phyloP scores from a whole-genome alignment of 2,113 vertebrate species.

The Symphodus melops region DNA sequence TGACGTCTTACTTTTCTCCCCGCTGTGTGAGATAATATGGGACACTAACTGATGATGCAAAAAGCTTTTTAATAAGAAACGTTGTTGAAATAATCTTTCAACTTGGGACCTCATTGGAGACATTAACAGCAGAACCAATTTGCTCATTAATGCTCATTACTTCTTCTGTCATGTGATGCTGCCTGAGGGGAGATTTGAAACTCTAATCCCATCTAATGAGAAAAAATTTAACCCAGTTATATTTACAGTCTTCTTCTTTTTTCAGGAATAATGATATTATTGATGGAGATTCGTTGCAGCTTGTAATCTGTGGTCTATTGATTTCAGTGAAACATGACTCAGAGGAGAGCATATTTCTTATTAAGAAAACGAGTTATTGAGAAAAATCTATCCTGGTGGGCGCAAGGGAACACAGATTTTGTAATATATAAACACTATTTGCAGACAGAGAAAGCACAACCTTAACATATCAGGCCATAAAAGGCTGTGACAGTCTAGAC shows the following conservation, averaged over 20 bases:
- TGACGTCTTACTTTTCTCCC: background rate
- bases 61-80: background rate
- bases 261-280: background rate
- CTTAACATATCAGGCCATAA: slow-evolving; percentile 40
- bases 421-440: slow-evolving; percentile 39
- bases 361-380: slow-evolving; percentile 48
- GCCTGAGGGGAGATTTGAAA: background rate
- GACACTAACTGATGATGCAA: background rate
- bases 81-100: background rate
- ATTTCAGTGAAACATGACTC: background rate
- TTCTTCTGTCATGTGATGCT: background rate
- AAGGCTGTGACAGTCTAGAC: slow-evolving; percentile 45
- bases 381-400: slow-evolving; percentile 26
- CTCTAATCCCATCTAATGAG: background rate
- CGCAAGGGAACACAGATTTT: slow-evolving; percentile 21
- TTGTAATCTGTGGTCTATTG: background rate
- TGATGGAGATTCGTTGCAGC: background rate
- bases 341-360: slow-evolving; percentile 8
- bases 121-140: background rate
- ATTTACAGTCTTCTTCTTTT: background rate
- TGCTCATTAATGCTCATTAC: slow-evolving; percentile 2
- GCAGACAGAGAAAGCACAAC: slow-evolving; percentile 17
- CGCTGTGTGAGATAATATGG: background rate
- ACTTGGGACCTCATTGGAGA: slow-evolving; percentile 2
- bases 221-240: slow-evolving; percentile 6